phyloP scores from a whole-genome alignment of 1,140 invertebrate species.

The Orchestia grillus region DNA sequence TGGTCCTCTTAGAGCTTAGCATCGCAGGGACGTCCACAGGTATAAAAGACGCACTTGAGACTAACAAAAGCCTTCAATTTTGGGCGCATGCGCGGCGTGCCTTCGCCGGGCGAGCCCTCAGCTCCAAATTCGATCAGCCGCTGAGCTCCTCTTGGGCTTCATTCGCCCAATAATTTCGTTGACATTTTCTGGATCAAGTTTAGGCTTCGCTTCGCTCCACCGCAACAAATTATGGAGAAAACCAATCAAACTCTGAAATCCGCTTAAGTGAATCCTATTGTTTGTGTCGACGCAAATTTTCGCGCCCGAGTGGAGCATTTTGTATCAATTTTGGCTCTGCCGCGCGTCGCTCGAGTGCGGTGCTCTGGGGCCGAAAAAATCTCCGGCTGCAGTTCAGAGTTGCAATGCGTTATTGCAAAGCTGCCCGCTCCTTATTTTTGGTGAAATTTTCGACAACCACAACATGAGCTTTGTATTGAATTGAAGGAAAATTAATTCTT shows the following conservation, averaged over 20 bases:
- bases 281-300: background rate
- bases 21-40: too few relatives aligned
- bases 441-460: too few relatives aligned
- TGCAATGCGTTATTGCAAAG: background rate
- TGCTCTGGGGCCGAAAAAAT: background rate
- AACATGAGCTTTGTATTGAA: too few relatives aligned
- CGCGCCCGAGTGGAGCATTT: background rate
- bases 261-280: background rate
- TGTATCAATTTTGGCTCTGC: background rate
- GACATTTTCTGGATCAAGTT: background rate
- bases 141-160: background rate
- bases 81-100: background rate
- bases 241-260: conserved; percentile 15
- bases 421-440: background rate
- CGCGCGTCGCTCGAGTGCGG: background rate
- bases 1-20: too few relatives aligned
- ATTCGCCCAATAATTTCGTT: background rate
- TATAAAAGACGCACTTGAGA: background rate
- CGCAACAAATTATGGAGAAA: background rate
- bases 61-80: background rate
- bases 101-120: background rate
- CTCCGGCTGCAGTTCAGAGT: background rate
- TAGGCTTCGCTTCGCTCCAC: background rate
- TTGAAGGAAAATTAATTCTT: too few relatives aligned
- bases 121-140: background rate